These are phyloP conservation scores for Dicyrtomina minuta DNA, from an alignment of 2,888 invertebrate genomes.

Conservation along the genomic window DNA sequence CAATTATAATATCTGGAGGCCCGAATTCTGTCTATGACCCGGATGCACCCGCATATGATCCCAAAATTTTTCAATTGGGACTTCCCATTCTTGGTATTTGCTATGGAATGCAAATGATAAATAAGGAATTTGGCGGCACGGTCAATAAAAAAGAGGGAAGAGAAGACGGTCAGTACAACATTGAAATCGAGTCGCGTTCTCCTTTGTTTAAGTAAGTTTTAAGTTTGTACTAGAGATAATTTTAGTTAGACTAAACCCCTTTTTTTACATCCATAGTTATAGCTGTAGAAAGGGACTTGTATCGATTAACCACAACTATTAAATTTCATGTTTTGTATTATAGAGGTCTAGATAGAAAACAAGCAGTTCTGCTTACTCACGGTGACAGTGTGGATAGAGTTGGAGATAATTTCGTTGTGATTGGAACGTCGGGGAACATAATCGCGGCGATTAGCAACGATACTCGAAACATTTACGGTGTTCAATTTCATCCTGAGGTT, in stretches of 20 bases:
- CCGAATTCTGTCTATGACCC: slow-evolving; percentile 95
- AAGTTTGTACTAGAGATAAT: slow-evolving; percentile 12
- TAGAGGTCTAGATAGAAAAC: slow-evolving; percentile 83
- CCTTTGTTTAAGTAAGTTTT: slow-evolving; percentile 92
- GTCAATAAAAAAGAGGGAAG: slow-evolving; percentile 82
- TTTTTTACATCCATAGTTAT: neutral
- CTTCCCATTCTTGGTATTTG: slow-evolving; percentile 91
- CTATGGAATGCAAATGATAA: slow-evolving; percentile 99
- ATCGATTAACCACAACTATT: too few species aligned
- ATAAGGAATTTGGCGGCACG: slow-evolving; percentile 94
- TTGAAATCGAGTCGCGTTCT: slow-evolving; percentile 84
- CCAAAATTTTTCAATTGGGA: slow-evolving; percentile 92
- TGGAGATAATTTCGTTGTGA: slow-evolving; percentile 82
- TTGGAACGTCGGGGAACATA: slow-evolving; percentile 80
- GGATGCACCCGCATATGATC: slow-evolving; percentile 91
- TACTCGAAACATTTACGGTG: slow-evolving; percentile 84
- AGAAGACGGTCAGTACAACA: slow-evolving; percentile 90
- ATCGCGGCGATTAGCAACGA: slow-evolving; percentile 90
- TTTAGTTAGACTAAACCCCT: neutral
- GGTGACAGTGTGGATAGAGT: slow-evolving; percentile 93
- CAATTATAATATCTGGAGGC: slow-evolving; percentile 96
- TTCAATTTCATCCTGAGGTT: slow-evolving; percentile 99
- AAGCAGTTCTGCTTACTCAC: slow-evolving; percentile 91
- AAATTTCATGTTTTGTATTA: neutral
- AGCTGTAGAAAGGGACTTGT: neutral